A percentile compares a stretch with the other conserved stretches of the same genome.
Evolutionary conservation across 2,888 invertebrate species (phyloP).

Genomic region (Parnassius smintheus): DNA sequence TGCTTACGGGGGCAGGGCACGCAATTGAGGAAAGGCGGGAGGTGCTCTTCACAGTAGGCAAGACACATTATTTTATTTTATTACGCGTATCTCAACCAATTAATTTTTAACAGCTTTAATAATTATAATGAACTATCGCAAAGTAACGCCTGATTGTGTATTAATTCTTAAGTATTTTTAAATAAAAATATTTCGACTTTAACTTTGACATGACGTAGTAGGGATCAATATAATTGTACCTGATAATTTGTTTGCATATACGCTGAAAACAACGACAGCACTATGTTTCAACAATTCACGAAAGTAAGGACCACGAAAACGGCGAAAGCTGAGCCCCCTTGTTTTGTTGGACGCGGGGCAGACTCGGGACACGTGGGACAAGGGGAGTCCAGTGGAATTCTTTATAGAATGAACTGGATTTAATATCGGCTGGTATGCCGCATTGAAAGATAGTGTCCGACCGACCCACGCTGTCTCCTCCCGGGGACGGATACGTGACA

Average conservation of each 20-base stretch:
- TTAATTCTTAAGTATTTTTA: too few relatives aligned
- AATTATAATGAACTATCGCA: too few relatives aligned
- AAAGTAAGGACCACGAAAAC: constrained; percentile 29
- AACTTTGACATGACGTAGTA: too few relatives aligned
- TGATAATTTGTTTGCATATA: neutral
- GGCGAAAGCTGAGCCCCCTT: constrained; percentile 32
- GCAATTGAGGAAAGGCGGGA: too few relatives aligned
- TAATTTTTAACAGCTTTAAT: too few relatives aligned
- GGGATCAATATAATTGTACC: too few relatives aligned
- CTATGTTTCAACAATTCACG: constrained; percentile 26
- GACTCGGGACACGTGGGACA: constrained; percentile 33
- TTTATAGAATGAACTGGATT: constrained; percentile 74
- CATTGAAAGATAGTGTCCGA: constrained; percentile 58
- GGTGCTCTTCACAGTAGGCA: too few relatives aligned
- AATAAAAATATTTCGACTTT: too few relatives aligned
- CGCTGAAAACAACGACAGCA: constrained; percentile 1
- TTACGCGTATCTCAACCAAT: too few relatives aligned
- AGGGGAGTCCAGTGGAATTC: constrained; percentile 70
- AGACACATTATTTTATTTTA: too few relatives aligned
- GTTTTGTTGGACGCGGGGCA: constrained; percentile 34
- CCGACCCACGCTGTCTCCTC: constrained; percentile 31
- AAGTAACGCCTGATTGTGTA: too few relatives aligned
- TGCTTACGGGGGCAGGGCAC: too few relatives aligned
- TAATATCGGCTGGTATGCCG: constrained; percentile 75
- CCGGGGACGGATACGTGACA: constrained; percentile 27